These are phyloP conservation scores for Pachydiplax longipennis DNA, from an alignment of 2,888 invertebrate species.

Conservation along the genomic window DNA sequence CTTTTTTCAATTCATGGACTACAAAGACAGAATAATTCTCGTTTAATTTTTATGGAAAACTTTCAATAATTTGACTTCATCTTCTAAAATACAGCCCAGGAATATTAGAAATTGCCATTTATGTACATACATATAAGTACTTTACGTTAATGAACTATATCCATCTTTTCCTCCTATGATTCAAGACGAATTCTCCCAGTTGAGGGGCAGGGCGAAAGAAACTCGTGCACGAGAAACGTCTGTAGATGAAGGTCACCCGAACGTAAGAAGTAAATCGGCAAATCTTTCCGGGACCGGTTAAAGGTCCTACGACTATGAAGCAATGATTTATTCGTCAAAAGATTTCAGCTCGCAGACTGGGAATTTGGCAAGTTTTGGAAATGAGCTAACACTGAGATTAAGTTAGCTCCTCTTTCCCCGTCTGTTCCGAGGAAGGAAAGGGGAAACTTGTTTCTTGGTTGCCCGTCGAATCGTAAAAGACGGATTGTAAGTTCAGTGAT, in stretches of 20 bases:
- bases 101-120: no score
- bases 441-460: neutral
- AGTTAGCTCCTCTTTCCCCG: neutral
- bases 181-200: no score
- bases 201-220: no score
- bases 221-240: neutral
- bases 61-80: no score
- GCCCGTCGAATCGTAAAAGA: neutral
- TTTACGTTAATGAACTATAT: no score
- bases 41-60: no score
- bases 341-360: neutral
- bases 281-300: neutral
- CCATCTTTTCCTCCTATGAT: no score
- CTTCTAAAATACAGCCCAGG: no score
- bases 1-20: no score
- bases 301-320: neutral
- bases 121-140: no score
- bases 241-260: neutral
- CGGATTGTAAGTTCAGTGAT: neutral
- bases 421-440: neutral
- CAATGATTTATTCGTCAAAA: neutral
- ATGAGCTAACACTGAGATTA: neutral
- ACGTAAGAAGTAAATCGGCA: neutral
- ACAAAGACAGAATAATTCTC: no score
- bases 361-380: constrained; percentile 14